A percentile compares a stretch with the other conserved stretches of the same genome.
Evolutionary conservation across 2,888 invertebrate species (phyloP).

Genomic region (Hololepta plana): DNA sequence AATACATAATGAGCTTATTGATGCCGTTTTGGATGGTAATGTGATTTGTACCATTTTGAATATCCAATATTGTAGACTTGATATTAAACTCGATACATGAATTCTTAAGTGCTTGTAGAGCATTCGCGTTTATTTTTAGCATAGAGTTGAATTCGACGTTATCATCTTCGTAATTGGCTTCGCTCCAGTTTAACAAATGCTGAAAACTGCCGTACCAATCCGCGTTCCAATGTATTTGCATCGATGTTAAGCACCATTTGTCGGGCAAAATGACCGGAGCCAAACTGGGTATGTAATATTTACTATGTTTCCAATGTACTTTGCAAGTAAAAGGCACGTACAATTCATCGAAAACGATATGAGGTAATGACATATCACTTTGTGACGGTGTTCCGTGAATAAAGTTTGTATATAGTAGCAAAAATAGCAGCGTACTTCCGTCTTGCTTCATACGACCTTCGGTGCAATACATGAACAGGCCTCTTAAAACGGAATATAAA

Average conservation of each 20-base stretch:
- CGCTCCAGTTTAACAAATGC: slow-evolving; percentile 18
- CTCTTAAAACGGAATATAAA: slow-evolving; percentile 29
- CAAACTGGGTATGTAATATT: slow-evolving; percentile 23
- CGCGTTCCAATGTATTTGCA: slow-evolving; percentile 28
- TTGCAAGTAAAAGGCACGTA: slow-evolving; percentile 30
- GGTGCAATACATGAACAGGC: slow-evolving; percentile 33
- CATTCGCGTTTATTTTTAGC: slow-evolving; percentile 23
- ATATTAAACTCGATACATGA: slow-evolving; percentile 35
- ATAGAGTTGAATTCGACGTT: slow-evolving; percentile 16
- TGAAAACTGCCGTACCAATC: slow-evolving; percentile 25
- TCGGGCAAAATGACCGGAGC: too few relatives aligned
- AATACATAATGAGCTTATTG: too few relatives aligned
- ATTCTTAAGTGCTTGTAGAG: slow-evolving; percentile 31
- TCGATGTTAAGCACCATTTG: slow-evolving; percentile 20
- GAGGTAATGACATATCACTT: slow-evolving; percentile 29
- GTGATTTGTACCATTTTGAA: slow-evolving; percentile 46
- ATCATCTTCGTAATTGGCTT: slow-evolving; percentile 13
- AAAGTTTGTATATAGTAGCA: slow-evolving; percentile 31
- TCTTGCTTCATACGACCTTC: slow-evolving; percentile 32
- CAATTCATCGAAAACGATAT: slow-evolving; percentile 25
- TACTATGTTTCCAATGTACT: slow-evolving; percentile 30
- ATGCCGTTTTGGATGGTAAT: too few relatives aligned
- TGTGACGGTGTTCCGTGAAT: slow-evolving; percentile 21
- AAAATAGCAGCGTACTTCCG: slow-evolving; percentile 29
- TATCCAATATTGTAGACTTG: too few relatives aligned